These are phyloP conservation scores for Cephus runcator DNA, from an alignment of 2,888 invertebrate genomes.

Conservation along the genomic window DNA sequence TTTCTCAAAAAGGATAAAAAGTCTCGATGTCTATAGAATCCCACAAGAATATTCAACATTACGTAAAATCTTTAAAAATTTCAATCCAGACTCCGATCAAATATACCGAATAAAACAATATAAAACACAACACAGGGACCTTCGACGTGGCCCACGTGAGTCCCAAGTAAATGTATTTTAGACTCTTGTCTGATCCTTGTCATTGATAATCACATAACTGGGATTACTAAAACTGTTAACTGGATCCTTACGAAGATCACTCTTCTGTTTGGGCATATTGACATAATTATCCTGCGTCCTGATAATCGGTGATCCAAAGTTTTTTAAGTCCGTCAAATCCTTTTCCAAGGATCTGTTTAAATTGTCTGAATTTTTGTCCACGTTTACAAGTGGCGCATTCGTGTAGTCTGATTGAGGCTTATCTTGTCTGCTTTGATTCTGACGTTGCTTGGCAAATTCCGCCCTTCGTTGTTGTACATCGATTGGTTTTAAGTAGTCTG, in stretches of 20 bases:
- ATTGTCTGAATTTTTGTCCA: background rate
- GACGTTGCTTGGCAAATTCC: conserved; percentile 52
- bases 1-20: background rate
- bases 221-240: conserved; percentile 62
- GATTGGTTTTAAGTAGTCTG: conserved; percentile 61
- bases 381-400: conserved; percentile 40
- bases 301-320: conserved; percentile 51
- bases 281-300: conserved; percentile 67
- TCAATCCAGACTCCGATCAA: conserved; percentile 6
- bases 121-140: background rate
- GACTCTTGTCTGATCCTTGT: conserved; percentile 6
- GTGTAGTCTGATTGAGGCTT: conserved; percentile 42
- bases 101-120: background rate
- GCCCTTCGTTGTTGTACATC: conserved; percentile 56
- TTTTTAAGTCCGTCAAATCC: conserved; percentile 21
- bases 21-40: background rate
- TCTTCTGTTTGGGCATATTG: conserved; percentile 68
- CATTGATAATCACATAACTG: conserved; percentile 57
- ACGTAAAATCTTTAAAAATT: background rate
- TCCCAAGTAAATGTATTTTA: conserved; percentile 4
- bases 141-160: background rate
- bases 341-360: conserved; percentile 8
- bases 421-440: conserved; percentile 31
- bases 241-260: conserved; percentile 49
- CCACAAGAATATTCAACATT: background rate